Percentiles rank a stretch among this genome's conserved stretches.
Evolutionary conservation across 2,113 vertebrate species (phyloP).

Genomic region (Chloroceryle aenea): DNA sequence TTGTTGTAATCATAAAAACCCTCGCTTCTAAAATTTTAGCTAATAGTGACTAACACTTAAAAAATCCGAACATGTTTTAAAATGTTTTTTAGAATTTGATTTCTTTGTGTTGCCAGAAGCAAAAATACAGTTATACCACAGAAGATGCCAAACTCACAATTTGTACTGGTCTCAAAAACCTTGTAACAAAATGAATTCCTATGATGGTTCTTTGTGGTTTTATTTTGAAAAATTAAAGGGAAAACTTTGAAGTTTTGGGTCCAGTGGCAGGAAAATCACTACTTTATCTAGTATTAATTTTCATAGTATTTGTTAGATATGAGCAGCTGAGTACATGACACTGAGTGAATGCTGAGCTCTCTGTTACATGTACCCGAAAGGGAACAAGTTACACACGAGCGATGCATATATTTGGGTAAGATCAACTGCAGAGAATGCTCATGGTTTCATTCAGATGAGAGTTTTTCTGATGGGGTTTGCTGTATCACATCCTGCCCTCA

Average conservation of each 20-base stretch:
- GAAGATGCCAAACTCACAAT: background rate
- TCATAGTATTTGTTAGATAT: background rate
- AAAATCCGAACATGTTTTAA: background rate
- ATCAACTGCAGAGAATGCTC: background rate
- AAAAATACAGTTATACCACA: background rate
- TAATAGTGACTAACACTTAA: background rate
- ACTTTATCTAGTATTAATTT: background rate
- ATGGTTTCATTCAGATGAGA: background rate
- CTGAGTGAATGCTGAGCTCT: background rate
- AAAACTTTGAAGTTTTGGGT: background rate
- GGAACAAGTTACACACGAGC: background rate
- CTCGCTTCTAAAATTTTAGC: background rate
- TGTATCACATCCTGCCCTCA: background rate
- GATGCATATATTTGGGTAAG: background rate
- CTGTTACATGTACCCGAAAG: background rate
- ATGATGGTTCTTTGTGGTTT: accelerated
- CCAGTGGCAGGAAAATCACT: background rate
- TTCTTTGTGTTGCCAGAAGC: background rate
- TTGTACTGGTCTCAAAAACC: background rate
- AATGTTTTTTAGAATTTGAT: background rate
- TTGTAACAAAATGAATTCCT: background rate
- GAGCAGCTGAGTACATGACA: background rate
- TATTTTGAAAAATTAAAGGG: background rate
- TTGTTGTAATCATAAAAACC: background rate
- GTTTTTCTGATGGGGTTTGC: background rate